Evolutionary conservation across 2,888 invertebrate species (phyloP), one percentile per base, ranked within the genome.

Genomic region (Magallana nippona): DNA sequence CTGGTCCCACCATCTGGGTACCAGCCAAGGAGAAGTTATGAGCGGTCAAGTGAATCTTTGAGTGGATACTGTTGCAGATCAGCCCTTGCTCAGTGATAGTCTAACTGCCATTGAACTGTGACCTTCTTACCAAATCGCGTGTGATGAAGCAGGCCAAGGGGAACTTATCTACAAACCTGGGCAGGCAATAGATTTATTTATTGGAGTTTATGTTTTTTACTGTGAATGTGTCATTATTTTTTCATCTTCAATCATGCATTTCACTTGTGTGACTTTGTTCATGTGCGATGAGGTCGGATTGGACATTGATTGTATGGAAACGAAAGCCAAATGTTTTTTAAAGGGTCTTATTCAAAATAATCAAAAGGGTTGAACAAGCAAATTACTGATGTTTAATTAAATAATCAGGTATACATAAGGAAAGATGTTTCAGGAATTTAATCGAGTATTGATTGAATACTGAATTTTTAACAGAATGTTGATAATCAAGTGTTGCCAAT

Each of bases 1-100:
- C 98, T 91, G 98, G 98, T 89, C 98, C 98, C 93, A 96, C 96
- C 92, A 98, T 99, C 95, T 99, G 99, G 99, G 98, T 99, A 92
- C 98, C 98, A 91, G 97, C 98, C 88, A 98, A 98, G 94, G 98
- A 99, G 83, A 92, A 92, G 85, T 91, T 94, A 83, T 92, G 90
- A 92, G 85, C 81, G 32, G 55, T 11, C 55, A 56, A 32, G 11
- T 11, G 62, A 32, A 44, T 44, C 44, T 0, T 19, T 22, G 19
- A 10, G 57, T 27, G 56, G 19, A 55, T 22, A 79, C 79, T 79
- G 79, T 22, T 56, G 22, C 79, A 79, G 57, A 79, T 79, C 71
- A 71, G 32, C 71, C 71, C 22, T 71, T 71, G 71, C 22, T 71
- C 27, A 71, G 22, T 71, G 71, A 71, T 71, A 15, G 27, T 27